Evolutionary conservation across 2,888 invertebrate genomes (phyloP).

Genomic region (Rotaria macrura): DNA sequence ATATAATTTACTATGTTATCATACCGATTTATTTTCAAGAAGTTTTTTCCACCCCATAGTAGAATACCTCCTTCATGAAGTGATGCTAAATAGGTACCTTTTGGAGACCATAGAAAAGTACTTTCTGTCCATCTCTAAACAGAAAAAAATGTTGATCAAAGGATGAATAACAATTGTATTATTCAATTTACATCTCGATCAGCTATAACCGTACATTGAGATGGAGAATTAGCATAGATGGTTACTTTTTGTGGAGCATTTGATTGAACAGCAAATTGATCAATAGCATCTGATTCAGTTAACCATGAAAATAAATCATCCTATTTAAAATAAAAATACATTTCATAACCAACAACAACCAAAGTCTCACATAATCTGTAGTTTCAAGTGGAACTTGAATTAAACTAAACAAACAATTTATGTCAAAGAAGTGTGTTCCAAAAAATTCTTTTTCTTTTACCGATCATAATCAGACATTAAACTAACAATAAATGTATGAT

Average conservation of each 20-base stretch:
- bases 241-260: conserved; percentile 69
- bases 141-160: not conserved
- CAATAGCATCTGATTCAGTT: conserved; percentile 82
- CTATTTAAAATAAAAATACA: conserved; percentile 49
- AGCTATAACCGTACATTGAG: conserved; percentile 71
- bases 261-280: conserved; percentile 81
- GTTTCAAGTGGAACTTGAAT: not conserved
- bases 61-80: conserved; percentile 90
- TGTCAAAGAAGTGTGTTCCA: too few species aligned
- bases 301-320: conserved; percentile 68
- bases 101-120: conserved; percentile 89
- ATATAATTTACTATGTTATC: too few species aligned
- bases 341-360: conserved; percentile 31
- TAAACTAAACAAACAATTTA: not conserved
- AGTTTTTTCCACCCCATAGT: conserved; percentile 89
- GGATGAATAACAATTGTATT: not conserved
- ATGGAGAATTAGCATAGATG: conserved; percentile 76
- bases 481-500: conserved; percentile 83
- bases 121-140: conserved; percentile 83
- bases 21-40: conserved; percentile 57
- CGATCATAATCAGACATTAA: conserved; percentile 88
- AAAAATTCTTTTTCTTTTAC: conserved; percentile 47
- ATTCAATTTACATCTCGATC: conserved; percentile 56
- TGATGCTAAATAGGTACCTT: conserved; percentile 88
- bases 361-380: not conserved